Evolutionary conservation across 2,113 vertebrate genomes (phyloP), one percentile per base, ranked within the genome.

Genomic region (Plotosus lineatus): DNA sequence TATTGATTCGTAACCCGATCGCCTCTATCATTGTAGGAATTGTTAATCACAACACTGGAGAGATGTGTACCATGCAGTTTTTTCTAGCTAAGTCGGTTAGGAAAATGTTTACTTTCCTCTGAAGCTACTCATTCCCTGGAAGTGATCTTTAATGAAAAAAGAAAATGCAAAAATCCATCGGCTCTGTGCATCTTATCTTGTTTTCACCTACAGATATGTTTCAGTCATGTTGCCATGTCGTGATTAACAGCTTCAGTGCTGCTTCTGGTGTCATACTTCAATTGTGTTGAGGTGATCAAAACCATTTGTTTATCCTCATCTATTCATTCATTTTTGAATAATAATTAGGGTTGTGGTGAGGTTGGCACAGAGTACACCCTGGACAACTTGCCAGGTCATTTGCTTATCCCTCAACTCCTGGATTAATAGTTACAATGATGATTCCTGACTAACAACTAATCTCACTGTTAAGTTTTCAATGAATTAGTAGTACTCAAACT

Each of bases 361-460:
- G n/a, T n/a, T n/a, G n/a, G n/a, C n/a, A n/a, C n/a, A n/a, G n/a
- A n/a, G n/a, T n/a, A n/a, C n/a, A n/a, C n/a, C n/a, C n/a, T n/a
- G n/a, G n/a, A n/a, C n/a, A n/a, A n/a, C n/a, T n/a, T n/a, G n/a
- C n/a, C n/a, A n/a, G n/a, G 40, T 42, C 3, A 26, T 55, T 53
- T 76, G 44, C 28, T 44, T 77, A 53, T 79, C 48, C 61, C 46
- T 55, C 21, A 78, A n/a, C 60, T 23, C 17, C 12, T 75, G 50
- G 44, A 63, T 78, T 50, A 53, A 71, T 85, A 60, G 55, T 83
- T 75, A 56, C 33, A 82, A 71, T 28, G 33, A 78, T 40, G 63
- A 89, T 90, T 90, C 88, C 91, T 81, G 84, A 79, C 88, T 77
- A 82, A 89, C 65, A 73, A 48, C 23, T 19, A 40, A 53, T 65